These are phyloP conservation scores for Lethocerus indicus DNA, from an alignment of 1,140 invertebrate species.

Conservation along the genomic window DNA sequence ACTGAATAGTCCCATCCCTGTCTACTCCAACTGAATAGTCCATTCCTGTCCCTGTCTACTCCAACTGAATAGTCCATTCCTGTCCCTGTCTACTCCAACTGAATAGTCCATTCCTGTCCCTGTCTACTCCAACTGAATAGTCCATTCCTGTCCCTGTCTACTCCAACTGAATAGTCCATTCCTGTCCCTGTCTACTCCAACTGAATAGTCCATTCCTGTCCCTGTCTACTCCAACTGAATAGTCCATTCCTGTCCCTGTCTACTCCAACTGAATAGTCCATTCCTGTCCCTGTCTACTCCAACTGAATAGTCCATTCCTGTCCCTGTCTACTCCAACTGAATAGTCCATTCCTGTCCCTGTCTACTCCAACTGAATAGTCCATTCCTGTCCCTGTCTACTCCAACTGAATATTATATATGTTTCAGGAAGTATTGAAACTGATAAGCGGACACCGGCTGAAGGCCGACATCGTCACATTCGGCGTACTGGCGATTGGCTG, in stretches of 20 bases:
- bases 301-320: not conserved
- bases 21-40: not conserved
- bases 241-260: not conserved
- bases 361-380: too few species aligned
- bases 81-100: not conserved
- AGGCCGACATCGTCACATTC: slow-evolving; percentile 65
- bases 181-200: not conserved
- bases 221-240: not conserved
- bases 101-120: too few species aligned
- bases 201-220: not conserved
- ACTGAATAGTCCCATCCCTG: not conserved
- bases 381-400: slow-evolving; percentile 13
- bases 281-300: not conserved
- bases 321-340: not conserved
- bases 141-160: not conserved
- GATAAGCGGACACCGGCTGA: slow-evolving; percentile 37
- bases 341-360: too few species aligned
- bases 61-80: not conserved
- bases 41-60: not conserved
- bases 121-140: not conserved
- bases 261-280: not conserved
- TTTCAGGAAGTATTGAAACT: slow-evolving; percentile 38
- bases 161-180: not conserved
- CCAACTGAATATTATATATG: not conserved
- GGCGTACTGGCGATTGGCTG: slow-evolving; percentile 69